Evolutionary conservation across 2,113 vertebrate genomes (phyloP).

Genomic region (Meleagris gallopavo): DNA sequence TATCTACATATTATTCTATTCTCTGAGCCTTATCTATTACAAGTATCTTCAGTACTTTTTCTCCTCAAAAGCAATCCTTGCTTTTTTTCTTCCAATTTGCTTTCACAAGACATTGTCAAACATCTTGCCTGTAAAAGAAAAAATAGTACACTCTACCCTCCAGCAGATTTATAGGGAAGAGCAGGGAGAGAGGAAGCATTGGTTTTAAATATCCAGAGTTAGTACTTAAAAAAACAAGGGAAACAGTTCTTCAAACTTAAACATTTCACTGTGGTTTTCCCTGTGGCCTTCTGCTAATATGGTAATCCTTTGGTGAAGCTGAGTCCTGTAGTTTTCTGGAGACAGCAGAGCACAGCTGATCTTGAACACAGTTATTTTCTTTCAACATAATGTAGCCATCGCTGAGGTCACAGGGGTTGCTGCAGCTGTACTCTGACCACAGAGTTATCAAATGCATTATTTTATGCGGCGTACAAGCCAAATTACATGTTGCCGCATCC

Average conservation of each 20-base stretch:
- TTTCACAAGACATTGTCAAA: conserved; percentile 23
- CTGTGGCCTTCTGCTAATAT: not conserved
- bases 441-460: not conserved
- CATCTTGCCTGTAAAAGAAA: not conserved
- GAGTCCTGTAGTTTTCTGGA: not conserved
- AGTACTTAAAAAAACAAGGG: not conserved
- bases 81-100: not conserved
- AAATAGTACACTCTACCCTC: not conserved
- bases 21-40: conserved; percentile 1
- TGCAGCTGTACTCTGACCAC: conserved; percentile 31
- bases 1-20: conserved; percentile 47
- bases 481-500: not conserved
- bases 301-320: conserved; percentile 26
- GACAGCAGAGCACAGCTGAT: conserved; percentile 19
- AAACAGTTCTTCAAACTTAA: not conserved
- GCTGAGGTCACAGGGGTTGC: not conserved
- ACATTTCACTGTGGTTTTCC: not conserved
- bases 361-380: not conserved
- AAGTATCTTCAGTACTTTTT: conserved; percentile 27
- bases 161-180: not conserved
- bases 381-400: not conserved
- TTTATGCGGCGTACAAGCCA: conserved; percentile 3
- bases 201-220: not conserved
- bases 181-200: not conserved
- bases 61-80: not conserved